Evolutionary conservation across 2,113 vertebrate genomes (phyloP).

Genomic region (Echinops telfairi): DNA sequence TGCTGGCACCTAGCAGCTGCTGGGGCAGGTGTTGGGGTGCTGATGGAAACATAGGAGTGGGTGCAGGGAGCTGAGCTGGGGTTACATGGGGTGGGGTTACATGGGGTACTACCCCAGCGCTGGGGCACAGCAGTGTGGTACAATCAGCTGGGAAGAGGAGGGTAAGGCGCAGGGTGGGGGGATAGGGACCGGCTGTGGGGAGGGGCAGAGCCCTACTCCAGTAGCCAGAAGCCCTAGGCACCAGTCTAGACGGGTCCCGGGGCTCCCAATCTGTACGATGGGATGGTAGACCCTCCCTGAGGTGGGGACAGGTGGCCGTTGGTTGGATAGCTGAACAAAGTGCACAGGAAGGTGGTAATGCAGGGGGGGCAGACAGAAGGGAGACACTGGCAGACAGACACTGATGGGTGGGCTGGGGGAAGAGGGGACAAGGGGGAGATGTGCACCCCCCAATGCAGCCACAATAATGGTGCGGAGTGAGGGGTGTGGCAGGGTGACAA

Average conservation of each 20-base stretch:
- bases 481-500: background rate
- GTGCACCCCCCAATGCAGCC: background rate
- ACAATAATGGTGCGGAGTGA: rapidly evolving
- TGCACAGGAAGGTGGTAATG: background rate
- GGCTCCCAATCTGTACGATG: background rate
- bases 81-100: background rate
- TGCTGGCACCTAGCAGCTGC: background rate
- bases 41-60: background rate
- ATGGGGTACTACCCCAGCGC: background rate
- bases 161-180: background rate
- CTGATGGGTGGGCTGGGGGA: background rate
- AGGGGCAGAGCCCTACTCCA: background rate
- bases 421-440: background rate
- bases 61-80: background rate
- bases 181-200: background rate
- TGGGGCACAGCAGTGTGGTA: background rate
- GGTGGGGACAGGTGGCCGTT: background rate
- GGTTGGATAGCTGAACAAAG: background rate
- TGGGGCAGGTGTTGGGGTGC: background rate
- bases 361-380: background rate
- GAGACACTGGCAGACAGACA: background rate
- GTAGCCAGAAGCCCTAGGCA: background rate
- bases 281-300: background rate
- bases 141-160: no score
- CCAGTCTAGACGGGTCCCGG: background rate